phyloP scores from a whole-genome alignment of 1,140 invertebrate species.

The Caenorhabditis tropicalis region DNA sequence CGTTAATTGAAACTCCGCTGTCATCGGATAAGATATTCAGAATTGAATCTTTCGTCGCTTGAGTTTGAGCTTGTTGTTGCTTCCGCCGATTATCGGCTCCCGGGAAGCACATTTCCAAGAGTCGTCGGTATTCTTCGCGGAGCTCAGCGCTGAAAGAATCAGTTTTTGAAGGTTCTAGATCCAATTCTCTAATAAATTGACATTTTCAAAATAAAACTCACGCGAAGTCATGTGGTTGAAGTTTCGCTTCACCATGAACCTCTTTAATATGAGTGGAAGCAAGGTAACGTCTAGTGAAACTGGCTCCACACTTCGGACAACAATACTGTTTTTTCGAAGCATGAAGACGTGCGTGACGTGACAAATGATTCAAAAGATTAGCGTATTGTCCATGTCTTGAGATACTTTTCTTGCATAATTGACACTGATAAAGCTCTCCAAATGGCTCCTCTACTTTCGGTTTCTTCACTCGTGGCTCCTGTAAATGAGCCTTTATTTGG shows the following conservation, averaged over 20 bases:
- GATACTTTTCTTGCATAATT: conserved; percentile 20
- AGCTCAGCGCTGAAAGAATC: neutral
- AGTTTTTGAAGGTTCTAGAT: neutral
- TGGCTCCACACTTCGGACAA: conserved; percentile 30
- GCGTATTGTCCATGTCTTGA: conserved; percentile 25
- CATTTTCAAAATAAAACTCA: neutral
- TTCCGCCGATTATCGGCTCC: conserved; percentile 24
- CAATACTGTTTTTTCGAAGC: conserved; percentile 25
- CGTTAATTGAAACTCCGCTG: conserved; percentile 22
- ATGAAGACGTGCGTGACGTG: conserved; percentile 11
- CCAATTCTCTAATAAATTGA: too few species aligned
- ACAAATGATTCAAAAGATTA: conserved; percentile 36
- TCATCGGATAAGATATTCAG: conserved; percentile 26
- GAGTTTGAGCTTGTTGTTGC: conserved; percentile 1
- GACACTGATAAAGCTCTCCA: conserved; percentile 34
- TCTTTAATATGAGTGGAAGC: conserved; percentile 21
- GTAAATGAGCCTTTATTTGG: neutral
- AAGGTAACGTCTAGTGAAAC: conserved; percentile 11
- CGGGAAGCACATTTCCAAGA: conserved; percentile 22
- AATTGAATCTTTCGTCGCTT: conserved; percentile 13
- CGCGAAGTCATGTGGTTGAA: conserved; percentile 32
- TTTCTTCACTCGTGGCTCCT: conserved; percentile 12
- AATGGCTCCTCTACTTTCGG: conserved; percentile 12
- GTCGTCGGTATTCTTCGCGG: conserved; percentile 14
- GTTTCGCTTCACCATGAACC: neutral